Evolutionary conservation across 2,888 invertebrate species (phyloP).

Genomic region (Cantharis rufa): DNA sequence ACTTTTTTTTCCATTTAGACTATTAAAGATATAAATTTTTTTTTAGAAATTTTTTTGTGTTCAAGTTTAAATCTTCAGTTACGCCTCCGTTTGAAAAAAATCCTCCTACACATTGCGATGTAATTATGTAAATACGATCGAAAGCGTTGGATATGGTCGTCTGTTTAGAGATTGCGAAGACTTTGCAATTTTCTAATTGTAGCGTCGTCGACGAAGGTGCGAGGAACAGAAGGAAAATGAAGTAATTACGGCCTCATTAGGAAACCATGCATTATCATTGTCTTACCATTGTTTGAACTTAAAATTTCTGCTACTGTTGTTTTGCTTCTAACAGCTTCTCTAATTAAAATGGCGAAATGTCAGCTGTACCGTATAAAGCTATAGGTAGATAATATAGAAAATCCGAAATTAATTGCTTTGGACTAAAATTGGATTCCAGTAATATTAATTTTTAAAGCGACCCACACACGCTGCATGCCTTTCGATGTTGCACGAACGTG

Average conservation of each 20-base stretch:
- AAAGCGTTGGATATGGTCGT: too few relatives aligned
- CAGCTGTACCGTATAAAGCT: constrained; percentile 77
- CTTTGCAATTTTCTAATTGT: constrained; percentile 9
- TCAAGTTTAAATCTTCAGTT: too few relatives aligned
- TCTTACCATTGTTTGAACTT: constrained; percentile 70
- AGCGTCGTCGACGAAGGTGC: constrained; percentile 96
- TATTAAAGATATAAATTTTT: too few relatives aligned
- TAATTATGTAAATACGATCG: too few relatives aligned
- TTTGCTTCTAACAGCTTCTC: constrained; percentile 93
- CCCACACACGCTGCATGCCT: background rate
- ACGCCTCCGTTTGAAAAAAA: too few relatives aligned
- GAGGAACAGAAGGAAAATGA: constrained; percentile 75
- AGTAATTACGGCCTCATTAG: constrained; percentile 90
- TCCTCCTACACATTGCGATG: too few relatives aligned
- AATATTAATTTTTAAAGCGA: constrained; percentile 84
- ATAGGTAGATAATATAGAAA: constrained; percentile 78
- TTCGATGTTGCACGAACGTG: background rate
- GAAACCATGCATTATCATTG: constrained; percentile 88
- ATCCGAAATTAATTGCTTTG: constrained; percentile 75
- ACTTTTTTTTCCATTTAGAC: too few relatives aligned
- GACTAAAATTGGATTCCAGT: constrained; percentile 45
- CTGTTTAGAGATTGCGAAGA: too few relatives aligned
- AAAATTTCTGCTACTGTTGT: constrained; percentile 75
- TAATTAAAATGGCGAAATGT: constrained; percentile 94
- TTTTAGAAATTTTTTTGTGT: too few relatives aligned